Conservation (phyloP, 2,797 vertebrate genomes). For the Eleutherodactylus coqui region DNA sequence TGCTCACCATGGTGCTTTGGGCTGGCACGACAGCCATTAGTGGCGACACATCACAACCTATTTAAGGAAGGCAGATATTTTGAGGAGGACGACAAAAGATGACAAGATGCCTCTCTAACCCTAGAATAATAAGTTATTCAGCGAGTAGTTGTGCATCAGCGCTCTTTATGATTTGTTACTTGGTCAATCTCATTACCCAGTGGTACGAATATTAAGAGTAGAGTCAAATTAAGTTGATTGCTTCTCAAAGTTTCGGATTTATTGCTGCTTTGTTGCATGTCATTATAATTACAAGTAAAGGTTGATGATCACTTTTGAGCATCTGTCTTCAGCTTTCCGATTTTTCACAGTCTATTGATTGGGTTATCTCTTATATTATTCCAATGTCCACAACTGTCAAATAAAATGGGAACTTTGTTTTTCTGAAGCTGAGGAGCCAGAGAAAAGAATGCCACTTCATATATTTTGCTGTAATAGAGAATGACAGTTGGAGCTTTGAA, state of each 20-base stretch:
- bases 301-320: conserved; percentile 77
- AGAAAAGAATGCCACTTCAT: conserved; percentile 70
- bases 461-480: conserved; percentile 73
- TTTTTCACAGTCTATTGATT: conserved; percentile 82
- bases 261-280: conserved; percentile 69
- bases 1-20: no score
- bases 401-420: conserved; percentile 70
- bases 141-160: background rate
- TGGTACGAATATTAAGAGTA: background rate
- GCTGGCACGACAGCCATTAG: no score
- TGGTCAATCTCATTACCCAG: background rate
- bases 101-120: background rate
- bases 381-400: conserved; percentile 81
- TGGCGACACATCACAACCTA: background rate
- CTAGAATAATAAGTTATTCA: background rate
- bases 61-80: background rate
- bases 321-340: conserved; percentile 78
- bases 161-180: background rate
- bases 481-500: conserved; percentile 77
- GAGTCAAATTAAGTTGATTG: background rate
- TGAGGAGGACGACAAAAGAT: background rate
- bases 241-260: conserved; percentile 70
- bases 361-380: conserved; percentile 80
- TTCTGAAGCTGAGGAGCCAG: conserved; percentile 65
- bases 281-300: conserved; percentile 78